Base-by-base conservation (phyloP, 1,140 invertebrate species). In the Hylyphantes graminicola region DNA sequence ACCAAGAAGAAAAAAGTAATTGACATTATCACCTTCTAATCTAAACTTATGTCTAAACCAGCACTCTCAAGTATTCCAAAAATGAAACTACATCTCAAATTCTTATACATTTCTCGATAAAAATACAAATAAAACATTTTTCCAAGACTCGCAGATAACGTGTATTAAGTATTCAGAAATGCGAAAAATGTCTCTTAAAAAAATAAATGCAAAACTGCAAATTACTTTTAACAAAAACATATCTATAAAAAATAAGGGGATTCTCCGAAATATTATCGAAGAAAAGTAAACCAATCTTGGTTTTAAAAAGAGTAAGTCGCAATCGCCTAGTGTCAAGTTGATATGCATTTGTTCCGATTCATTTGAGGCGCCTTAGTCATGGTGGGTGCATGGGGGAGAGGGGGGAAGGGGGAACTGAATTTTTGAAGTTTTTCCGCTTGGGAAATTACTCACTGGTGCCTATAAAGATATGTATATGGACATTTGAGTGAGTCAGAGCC, bases 301-400 rank as follows among this genome's bases (percentile, higher is more conserved):
- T 13, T 57, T 55, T 9, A 74, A 57, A 50, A 74, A 57, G 57
- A 55, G 57, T 12, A 55, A 19, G 57, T 17, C 10, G 50, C 19
- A 48, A 57, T 35, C n/a, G 55, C 57, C 21, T 55, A 57, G 57
- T 74, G 72, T 57, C 51, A 74, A 57, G 72, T 74, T 74, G 72
- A 74, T 74, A 51, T 74, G 53, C 72, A 74, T 74, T 74, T 74
- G 72, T 55, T 74, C 72, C 53, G 21, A n/a, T 74, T 74, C 72
- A 74, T 74, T 74, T 74, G 57, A 57, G 13, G 12, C 53, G 72
- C 12, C 51, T 57, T 19, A 74, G 72, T 13, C 15, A 35, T 35
- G 21, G 64, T 61, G 57, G 17, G 35, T 35, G 35, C 35, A 35
- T 35, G 35, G 35, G 35, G 6, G 12, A 6, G 17, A n/a, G 54